Evolutionary conservation across 2,797 vertebrate genomes (phyloP).

Genomic region (Cynodonichthys magdalenae): DNA sequence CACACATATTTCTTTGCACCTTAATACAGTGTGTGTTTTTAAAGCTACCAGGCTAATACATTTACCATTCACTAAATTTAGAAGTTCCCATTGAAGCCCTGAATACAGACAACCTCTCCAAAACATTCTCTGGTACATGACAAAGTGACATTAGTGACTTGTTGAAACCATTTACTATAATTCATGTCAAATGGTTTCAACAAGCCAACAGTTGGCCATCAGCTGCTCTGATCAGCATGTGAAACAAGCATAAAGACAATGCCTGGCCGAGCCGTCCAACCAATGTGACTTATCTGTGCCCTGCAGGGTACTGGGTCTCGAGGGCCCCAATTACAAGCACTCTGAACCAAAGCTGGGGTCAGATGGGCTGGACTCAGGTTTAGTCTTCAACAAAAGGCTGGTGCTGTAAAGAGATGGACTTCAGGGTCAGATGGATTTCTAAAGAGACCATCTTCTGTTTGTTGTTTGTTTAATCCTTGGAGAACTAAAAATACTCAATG

Average conservation of each 20-base stretch:
- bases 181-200: slow-evolving; percentile 57
- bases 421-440: slow-evolving; percentile 55
- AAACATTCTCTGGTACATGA: slow-evolving; percentile 29
- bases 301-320: slow-evolving; percentile 41
- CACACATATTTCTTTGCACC: background rate
- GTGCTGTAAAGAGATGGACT: slow-evolving; percentile 29
- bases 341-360: slow-evolving; percentile 60
- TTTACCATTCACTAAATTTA: slow-evolving; percentile 18
- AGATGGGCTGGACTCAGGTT: slow-evolving; percentile 49
- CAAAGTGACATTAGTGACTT: slow-evolving; percentile 32
- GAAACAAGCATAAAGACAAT: slow-evolving; percentile 52
- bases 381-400: slow-evolving; percentile 55
- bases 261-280: slow-evolving; percentile 38
- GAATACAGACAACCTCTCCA: slow-evolving; percentile 27
- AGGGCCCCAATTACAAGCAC: slow-evolving; percentile 52
- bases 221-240: slow-evolving; percentile 54
- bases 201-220: slow-evolving; percentile 54
- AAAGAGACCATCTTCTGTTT: slow-evolving; percentile 42
- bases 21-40: background rate
- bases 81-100: slow-evolving; percentile 17
- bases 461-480: slow-evolving; percentile 52
- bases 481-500: slow-evolving; percentile 43
- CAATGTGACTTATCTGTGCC: slow-evolving; percentile 38
- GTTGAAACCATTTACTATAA: slow-evolving; percentile 55
- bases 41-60: background rate